Percentiles rank a stretch among this genome's conserved stretches.
Conservation (phyloP, 2,888 invertebrate genomes). For the Dione vanillae region DNA sequence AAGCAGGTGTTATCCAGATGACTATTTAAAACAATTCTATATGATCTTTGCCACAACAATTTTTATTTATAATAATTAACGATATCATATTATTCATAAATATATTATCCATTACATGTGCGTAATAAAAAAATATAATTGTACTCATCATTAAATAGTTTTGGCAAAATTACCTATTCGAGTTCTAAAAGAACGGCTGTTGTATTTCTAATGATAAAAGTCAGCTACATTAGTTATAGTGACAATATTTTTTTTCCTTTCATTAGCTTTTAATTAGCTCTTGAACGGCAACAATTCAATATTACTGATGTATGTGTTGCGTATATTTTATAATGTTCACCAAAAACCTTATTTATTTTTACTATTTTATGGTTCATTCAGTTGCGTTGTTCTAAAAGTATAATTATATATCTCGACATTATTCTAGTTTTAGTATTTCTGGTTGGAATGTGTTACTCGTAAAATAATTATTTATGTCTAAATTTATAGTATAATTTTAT, state of each 20-base stretch:
- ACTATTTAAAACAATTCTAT: no score
- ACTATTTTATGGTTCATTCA: background rate
- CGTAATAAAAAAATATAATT: background rate
- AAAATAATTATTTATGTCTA: constrained; percentile 37
- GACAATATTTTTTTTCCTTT: no score
- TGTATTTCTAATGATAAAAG: background rate
- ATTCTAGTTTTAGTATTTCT: background rate
- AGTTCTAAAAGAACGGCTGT: background rate
- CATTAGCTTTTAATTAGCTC: no score
- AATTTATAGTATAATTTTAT: constrained; percentile 38
- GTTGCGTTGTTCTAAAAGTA: background rate
- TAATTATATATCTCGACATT: background rate
- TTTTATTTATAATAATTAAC: no score
- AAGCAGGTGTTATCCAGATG: no score
- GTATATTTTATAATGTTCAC: no score
- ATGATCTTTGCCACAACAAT: no score
- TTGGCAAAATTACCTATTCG: constrained; percentile 5
- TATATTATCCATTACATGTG: background rate
- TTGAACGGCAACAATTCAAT: no score
- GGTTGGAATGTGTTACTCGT: constrained; percentile 44
- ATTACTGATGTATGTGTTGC: no score
- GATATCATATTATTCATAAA: no score
- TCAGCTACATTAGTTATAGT: background rate
- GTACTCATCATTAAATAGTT: background rate
- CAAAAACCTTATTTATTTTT: no score